Percentiles rank a stretch among this genome's conserved stretches.
These are phyloP conservation scores for Acinonyx jubatus DNA, from an alignment of 2,113 vertebrate species.

Conservation along the genomic window DNA sequence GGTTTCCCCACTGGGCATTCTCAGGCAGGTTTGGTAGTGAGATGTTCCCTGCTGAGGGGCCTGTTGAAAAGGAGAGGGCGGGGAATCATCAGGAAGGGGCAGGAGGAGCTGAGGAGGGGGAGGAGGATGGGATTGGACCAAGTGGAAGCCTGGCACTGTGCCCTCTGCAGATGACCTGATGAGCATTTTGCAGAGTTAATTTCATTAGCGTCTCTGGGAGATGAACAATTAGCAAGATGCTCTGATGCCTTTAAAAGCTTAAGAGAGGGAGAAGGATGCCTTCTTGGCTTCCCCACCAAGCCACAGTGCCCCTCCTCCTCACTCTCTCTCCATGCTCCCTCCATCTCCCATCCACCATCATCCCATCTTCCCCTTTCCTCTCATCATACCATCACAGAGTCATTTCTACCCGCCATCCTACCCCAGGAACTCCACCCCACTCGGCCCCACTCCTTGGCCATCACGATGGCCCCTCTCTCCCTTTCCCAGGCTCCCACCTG, in stretches of 20 bases:
- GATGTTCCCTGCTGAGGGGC: background rate
- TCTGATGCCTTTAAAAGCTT: conserved; percentile 81
- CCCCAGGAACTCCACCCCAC: background rate
- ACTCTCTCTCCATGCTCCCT: background rate
- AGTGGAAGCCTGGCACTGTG: conserved; percentile 55
- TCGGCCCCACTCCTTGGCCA: background rate
- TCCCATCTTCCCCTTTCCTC: background rate
- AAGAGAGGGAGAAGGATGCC: conserved; percentile 55
- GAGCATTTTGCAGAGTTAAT: conserved; percentile 76
- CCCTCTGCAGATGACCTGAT: conserved; percentile 76
- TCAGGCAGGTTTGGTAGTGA: conserved; percentile 13
- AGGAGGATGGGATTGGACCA: background rate
- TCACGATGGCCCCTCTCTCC: background rate
- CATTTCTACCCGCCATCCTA: background rate
- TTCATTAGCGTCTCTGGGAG: conserved; percentile 83
- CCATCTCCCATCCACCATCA: background rate
- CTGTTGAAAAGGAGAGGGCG: background rate
- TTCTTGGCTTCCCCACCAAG: background rate
- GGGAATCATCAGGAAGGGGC: background rate
- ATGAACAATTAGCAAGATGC: conserved; percentile 86
- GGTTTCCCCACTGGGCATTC: conserved; percentile 9
- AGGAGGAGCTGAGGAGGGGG: conserved; percentile 7
- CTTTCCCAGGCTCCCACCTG: conserved; percentile 2
- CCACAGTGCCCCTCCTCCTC: background rate
- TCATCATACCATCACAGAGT: background rate